These are phyloP conservation scores for Mastomys natalensis DNA, from an alignment of 2,113 vertebrate species.

Conservation along the genomic window DNA sequence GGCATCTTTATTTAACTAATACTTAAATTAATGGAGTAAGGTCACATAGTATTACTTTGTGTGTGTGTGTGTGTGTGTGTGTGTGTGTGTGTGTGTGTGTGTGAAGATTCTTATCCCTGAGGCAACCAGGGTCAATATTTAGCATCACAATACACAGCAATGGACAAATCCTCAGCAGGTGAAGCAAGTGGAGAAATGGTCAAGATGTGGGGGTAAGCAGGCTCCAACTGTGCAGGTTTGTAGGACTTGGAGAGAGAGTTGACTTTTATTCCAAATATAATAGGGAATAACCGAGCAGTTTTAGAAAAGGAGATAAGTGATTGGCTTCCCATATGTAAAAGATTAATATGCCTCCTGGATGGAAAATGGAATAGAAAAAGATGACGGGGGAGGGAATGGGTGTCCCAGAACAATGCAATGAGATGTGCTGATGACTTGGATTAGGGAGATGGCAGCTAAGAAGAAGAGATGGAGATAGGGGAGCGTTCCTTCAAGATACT, in stretches of 20 bases:
- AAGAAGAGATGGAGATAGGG: neutral
- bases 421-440: neutral
- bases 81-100: too few relatives aligned
- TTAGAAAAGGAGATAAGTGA: neutral
- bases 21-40: too few relatives aligned
- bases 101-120: too few relatives aligned
- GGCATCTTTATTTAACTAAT: too few relatives aligned
- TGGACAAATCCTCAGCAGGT: too few relatives aligned
- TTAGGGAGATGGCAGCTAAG: neutral
- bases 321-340: neutral
- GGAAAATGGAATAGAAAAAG: neutral
- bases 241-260: neutral
- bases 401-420: neutral
- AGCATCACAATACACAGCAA: too few relatives aligned
- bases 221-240: neutral
- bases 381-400: neutral
- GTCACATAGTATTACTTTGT: too few relatives aligned
- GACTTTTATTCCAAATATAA: conserved; percentile 34
- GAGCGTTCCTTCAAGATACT: neutral
- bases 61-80: too few relatives aligned
- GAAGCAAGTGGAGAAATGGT: neutral
- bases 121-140: too few relatives aligned
- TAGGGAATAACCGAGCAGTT: neutral
- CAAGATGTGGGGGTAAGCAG: neutral
- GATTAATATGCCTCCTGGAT: neutral